Conservation (phyloP, 1,140 invertebrate species). For the Branchinecta lindahli region DNA sequence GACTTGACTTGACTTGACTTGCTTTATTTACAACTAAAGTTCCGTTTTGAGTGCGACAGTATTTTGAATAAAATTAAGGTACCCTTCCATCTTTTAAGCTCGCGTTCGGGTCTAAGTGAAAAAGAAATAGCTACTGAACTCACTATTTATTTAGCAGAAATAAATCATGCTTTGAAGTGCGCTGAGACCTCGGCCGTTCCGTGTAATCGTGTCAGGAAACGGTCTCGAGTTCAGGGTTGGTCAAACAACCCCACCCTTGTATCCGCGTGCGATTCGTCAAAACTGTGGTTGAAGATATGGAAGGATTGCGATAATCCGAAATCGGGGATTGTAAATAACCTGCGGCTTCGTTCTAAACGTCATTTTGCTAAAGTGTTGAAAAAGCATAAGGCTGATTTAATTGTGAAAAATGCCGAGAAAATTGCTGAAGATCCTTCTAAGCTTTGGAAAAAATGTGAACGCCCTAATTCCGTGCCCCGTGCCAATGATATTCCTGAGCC, state of each 20-base stretch:
- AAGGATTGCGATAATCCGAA: no score
- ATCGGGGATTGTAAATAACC: no score
- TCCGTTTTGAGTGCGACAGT: no score
- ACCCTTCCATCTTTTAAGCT: background rate
- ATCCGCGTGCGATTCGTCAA: no score
- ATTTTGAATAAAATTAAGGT: no score
- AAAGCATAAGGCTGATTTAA: slow-evolving; percentile 1
- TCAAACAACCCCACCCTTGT: background rate
- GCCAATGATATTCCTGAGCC: slow-evolving; percentile 5
- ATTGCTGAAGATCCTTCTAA: background rate
- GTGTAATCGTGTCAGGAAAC: slow-evolving; percentile 1
- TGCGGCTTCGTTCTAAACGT: no score
- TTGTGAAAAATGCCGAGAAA: background rate
- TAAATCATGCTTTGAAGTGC: background rate
- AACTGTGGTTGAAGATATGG: no score
- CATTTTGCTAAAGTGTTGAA: slow-evolving; percentile 8
- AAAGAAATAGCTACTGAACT: slow-evolving; percentile 9
- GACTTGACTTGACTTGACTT: no score
- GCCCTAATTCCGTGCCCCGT: background rate
- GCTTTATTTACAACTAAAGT: no score
- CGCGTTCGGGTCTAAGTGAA: slow-evolving; percentile 3
- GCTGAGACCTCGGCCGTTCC: background rate
- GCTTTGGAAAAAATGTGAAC: slow-evolving; percentile 5
- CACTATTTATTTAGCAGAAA: slow-evolving; percentile 1
- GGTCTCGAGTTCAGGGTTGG: background rate